Conservation (phyloP, 2,888 invertebrate genomes). For the Seladonia tumulorum region DNA sequence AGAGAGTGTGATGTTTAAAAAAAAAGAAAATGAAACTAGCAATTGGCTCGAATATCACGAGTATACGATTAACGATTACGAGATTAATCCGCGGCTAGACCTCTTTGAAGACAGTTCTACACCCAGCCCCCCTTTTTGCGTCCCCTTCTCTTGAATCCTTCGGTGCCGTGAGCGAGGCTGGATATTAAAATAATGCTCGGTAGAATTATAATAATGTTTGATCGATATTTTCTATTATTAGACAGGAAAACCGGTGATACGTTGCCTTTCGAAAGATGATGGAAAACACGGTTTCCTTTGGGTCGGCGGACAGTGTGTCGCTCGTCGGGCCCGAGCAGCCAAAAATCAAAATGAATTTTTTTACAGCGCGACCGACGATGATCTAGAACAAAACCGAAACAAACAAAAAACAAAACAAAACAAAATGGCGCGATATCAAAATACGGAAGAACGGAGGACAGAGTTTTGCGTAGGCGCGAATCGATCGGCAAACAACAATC, state of each 20-base stretch:
- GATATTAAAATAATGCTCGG: conserved; percentile 27
- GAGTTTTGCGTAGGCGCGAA: neutral
- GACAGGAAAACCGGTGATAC: conserved; percentile 21
- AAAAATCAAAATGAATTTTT: conserved; percentile 77
- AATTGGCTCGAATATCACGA: conserved; percentile 30
- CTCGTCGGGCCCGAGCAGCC: conserved; percentile 48
- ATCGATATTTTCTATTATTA: conserved; percentile 57
- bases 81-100: conserved; percentile 38
- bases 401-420: neutral
- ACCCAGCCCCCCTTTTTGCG: neutral
- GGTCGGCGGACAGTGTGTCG: conserved; percentile 6
- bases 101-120: conserved; percentile 35
- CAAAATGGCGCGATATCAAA: conserved; percentile 54
- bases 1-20: neutral
- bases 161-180: conserved; percentile 48
- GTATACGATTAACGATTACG: conserved; percentile 57
- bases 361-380: conserved; percentile 49
- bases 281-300: neutral
- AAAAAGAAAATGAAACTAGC: neutral
- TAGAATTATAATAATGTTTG: conserved; percentile 48
- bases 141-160: conserved; percentile 18
- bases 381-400: neutral
- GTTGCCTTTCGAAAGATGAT: conserved; percentile 13
- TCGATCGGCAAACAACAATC: conserved; percentile 30
- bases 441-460: conserved; percentile 4